Evolutionary conservation across 2,113 vertebrate species (phyloP), one percentile per base, ranked within the genome.

Genomic region (Pitta sordida): DNA sequence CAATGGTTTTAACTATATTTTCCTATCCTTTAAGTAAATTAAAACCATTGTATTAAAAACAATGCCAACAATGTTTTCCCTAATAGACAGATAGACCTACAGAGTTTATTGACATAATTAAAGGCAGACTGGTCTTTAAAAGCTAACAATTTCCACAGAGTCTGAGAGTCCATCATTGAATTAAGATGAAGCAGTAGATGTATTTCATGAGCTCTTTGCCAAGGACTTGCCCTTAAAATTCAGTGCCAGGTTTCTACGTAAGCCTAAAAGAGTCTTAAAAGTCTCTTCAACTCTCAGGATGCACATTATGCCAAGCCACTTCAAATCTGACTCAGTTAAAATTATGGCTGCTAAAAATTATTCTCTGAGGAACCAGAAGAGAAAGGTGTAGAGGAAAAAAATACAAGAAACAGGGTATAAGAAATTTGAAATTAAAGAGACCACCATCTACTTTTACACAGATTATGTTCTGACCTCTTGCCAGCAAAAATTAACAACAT

Each of bases 1-100:
- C 79, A 83, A 59, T 75, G 48, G 52, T 60, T 95, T 93, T 95
- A 94, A 94, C 39, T 90, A 75, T 85, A 27, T 94, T 96, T 95
- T 94, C 89, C 78, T 94, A 87, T 63, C 75, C 75, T 91, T 92
- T 86, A 86, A 90, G 75, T 70, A 93, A 91, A 96, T 95, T 91
- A 64, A 95, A 96, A 96, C 88, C 90, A 91, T 67, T 77, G 44
- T 78, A 85, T 93, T 94, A 93, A 87, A 95, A 94, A 74, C 90
- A 93, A 88, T 88, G 90, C 82, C 91, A 96, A 44, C 64, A 86
- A 93, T 88, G 87, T 88, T 95, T 94, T 95, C 55, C 52, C 68
- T 96, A 92, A 96, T 86, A 93, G 82, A 81, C 71, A 77, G 86
- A 93, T 75, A 96, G 73, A 62, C 77, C 81, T 83, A 46, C 59